Evolutionary conservation across 2,797 vertebrate genomes (phyloP).

Genomic region (Muscicapa comitata): DNA sequence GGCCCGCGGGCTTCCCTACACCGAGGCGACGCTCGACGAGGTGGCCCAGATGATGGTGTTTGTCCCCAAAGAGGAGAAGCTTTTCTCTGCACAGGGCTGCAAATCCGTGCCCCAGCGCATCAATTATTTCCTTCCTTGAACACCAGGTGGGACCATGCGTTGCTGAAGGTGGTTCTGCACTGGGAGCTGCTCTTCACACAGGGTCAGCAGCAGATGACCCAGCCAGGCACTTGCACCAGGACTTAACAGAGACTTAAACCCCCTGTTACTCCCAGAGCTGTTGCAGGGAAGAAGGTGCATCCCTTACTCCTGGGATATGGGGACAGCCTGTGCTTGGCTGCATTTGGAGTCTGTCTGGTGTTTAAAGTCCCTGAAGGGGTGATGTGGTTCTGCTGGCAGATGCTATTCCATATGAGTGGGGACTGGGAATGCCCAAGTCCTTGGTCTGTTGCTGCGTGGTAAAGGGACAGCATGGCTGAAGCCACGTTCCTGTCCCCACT

Average conservation of each 20-base stretch:
- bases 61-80: constrained; percentile 88
- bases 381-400: neutral
- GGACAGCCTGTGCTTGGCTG: neutral
- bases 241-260: neutral
- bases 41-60: constrained; percentile 90
- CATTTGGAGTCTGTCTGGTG: neutral
- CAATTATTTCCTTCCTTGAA: constrained; percentile 88
- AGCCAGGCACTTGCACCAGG: neutral
- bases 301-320: neutral
- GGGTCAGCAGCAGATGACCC: neutral
- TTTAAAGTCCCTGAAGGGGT: neutral
- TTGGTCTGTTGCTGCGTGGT: neutral
- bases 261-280: rapidly evolving
- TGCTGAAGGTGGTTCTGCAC: neutral
- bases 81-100: constrained; percentile 95
- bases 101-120: constrained; percentile 94
- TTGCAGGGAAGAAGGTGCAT: neutral
- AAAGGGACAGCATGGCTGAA: neutral
- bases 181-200: neutral
- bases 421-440: neutral
- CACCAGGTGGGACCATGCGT: neutral
- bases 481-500: rapidly evolving
- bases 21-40: constrained; percentile 81
- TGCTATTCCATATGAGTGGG: neutral
- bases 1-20: constrained; percentile 80